Percentiles rank a stretch among this genome's conserved stretches.
Evolutionary conservation across 2,888 invertebrate genomes (phyloP).

Genomic region (Cataglyphis albicans): DNA sequence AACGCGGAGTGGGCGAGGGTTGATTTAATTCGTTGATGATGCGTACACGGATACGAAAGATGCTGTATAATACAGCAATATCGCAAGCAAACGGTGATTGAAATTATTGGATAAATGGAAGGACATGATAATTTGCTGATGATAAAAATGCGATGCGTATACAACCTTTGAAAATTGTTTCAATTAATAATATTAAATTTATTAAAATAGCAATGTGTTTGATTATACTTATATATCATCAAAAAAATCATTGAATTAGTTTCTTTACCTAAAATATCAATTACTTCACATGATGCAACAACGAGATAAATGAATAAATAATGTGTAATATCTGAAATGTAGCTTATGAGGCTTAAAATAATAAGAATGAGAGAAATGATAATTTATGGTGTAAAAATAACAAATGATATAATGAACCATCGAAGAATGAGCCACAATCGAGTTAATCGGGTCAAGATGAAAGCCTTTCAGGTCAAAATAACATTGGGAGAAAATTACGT

Average conservation of each 20-base stretch:
- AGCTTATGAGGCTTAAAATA: neutral
- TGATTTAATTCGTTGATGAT: constrained; percentile 11
- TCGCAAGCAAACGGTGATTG: neutral
- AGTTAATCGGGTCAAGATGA: constrained; percentile 9
- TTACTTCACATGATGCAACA: neutral
- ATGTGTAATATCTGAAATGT: neutral
- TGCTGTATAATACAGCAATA: neutral
- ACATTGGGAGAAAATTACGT: constrained; percentile 33
- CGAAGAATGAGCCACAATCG: neutral
- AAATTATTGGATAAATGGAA: neutral
- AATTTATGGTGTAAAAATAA: constrained; percentile 21
- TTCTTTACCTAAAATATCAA: neutral
- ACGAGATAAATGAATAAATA: neutral
- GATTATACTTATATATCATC: no score
- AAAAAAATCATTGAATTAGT: neutral
- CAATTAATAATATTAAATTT: neutral
- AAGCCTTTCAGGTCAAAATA: constrained; percentile 39
- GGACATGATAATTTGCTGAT: neutral
- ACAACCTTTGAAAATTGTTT: neutral
- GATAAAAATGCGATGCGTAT: neutral
- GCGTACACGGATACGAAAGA: neutral
- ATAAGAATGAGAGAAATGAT: neutral
- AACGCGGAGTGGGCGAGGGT: neutral
- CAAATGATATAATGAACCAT: constrained; percentile 24
- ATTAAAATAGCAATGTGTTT: neutral